Evolutionary conservation across 2,113 vertebrate genomes (phyloP).

Genomic region (Notechis scutatus): DNA sequence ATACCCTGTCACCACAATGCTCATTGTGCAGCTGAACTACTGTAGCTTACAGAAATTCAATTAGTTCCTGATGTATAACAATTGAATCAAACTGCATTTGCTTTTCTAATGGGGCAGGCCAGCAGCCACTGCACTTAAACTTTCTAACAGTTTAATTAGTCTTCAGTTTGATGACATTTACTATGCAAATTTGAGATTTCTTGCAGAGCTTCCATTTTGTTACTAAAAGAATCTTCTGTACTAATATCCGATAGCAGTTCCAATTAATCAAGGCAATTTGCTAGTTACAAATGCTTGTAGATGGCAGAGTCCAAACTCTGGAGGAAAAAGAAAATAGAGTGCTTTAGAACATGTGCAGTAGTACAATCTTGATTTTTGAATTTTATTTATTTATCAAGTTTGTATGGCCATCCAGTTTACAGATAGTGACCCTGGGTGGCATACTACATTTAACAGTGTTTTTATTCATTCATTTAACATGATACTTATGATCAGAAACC

Average conservation of each 20-base stretch:
- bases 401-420: background rate
- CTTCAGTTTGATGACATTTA: background rate
- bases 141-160: background rate
- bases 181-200: constrained; percentile 2
- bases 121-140: background rate
- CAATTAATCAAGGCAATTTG: constrained; percentile 4
- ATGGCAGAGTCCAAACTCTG: background rate
- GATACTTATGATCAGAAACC: background rate
- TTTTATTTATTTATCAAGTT: background rate
- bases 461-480: background rate
- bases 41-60: background rate
- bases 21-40: background rate
- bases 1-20: background rate
- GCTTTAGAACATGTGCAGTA: background rate
- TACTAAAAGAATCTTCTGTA: background rate
- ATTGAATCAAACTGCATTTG: constrained; percentile 1
- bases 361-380: background rate
- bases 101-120: background rate
- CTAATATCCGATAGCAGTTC: background rate
- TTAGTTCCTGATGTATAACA: background rate
- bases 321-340: too few species aligned
- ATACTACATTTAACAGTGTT: background rate
- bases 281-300: background rate
- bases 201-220: background rate
- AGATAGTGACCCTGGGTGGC: background rate